Evolutionary conservation across 2,888 invertebrate species (phyloP).

Genomic region (Endotricha flammealis): DNA sequence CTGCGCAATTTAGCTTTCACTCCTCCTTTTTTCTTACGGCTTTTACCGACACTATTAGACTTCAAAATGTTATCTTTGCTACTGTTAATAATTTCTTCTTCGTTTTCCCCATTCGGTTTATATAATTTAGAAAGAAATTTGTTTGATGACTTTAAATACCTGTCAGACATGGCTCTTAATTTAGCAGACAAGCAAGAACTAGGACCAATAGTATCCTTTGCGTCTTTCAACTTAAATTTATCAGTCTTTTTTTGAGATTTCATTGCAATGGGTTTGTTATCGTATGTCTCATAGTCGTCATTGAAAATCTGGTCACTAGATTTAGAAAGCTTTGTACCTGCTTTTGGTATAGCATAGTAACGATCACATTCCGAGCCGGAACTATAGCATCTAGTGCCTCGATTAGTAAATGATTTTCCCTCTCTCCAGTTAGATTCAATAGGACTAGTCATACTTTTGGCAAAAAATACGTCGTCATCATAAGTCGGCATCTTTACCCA

Average conservation of each 20-base stretch:
- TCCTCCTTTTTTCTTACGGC: conserved; percentile 59
- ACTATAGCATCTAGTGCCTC: conserved; percentile 70
- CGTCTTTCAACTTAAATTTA: conserved; percentile 63
- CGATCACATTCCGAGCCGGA: conserved; percentile 73
- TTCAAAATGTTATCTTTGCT: conserved; percentile 50
- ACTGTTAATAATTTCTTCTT: conserved; percentile 38
- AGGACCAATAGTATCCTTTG: conserved; percentile 69
- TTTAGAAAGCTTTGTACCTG: conserved; percentile 65
- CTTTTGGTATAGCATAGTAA: conserved; percentile 65
- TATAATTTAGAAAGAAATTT: conserved; percentile 83
- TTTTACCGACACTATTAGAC: conserved; percentile 47
- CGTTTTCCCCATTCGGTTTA: conserved; percentile 61
- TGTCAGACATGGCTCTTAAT: conserved; percentile 84
- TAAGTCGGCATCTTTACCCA: conserved; percentile 71
- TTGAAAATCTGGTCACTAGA: conserved; percentile 77
- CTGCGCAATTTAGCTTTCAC: conserved; percentile 80
- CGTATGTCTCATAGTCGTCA: conserved; percentile 66
- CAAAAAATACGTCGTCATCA: conserved; percentile 70
- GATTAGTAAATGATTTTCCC: conserved; percentile 54
- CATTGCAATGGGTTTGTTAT: conserved; percentile 39
- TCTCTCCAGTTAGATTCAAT: conserved; percentile 60
- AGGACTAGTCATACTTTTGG: conserved; percentile 55
- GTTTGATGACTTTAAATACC: conserved; percentile 84
- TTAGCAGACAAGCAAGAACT: conserved; percentile 83
- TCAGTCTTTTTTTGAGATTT: conserved; percentile 71